Conservation (phyloP, 2,113 vertebrate species). For the Fukomys damarensis region DNA sequence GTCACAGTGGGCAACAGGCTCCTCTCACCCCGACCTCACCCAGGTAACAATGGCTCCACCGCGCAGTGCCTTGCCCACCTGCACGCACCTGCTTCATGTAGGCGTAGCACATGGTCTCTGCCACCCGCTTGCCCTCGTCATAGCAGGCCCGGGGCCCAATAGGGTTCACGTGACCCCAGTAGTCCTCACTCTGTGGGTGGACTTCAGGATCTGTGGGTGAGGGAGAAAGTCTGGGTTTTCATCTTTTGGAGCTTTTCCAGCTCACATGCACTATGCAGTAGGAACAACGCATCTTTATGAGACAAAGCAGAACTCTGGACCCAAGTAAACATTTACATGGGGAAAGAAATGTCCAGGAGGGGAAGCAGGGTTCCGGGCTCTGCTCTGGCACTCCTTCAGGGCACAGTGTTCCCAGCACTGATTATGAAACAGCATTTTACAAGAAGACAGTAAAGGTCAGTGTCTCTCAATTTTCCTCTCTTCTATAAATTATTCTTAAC, state of each 20-base stretch:
- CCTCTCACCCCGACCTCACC: background rate
- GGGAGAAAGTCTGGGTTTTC: background rate
- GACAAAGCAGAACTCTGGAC: background rate
- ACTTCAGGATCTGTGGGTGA: constrained; percentile 94
- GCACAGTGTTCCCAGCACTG: fast-evolving
- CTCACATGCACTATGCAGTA: background rate
- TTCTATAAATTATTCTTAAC: background rate
- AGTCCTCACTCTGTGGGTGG: constrained; percentile 98
- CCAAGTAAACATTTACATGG: too few species aligned
- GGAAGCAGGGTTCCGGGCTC: background rate
- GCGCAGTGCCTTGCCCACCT: too few species aligned
- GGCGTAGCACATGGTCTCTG: constrained; percentile 99
- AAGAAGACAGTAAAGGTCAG: background rate
- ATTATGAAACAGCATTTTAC: background rate
- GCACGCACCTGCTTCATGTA: constrained; percentile 98
- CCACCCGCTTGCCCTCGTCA: constrained; percentile 98
- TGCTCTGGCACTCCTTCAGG: background rate
- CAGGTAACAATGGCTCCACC: background rate
- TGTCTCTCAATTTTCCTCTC: background rate
- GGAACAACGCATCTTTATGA: background rate
- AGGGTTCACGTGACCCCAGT: constrained; percentile 99
- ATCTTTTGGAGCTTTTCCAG: background rate
- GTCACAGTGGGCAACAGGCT: fast-evolving
- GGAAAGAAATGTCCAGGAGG: background rate
- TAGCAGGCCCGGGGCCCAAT: constrained; percentile 98